A percentile compares a stretch with the other conserved stretches of the same genome.
These are phyloP conservation scores for Linurgus olivaceus DNA, from an alignment of 2,797 vertebrate genomes.

Conservation along the genomic window DNA sequence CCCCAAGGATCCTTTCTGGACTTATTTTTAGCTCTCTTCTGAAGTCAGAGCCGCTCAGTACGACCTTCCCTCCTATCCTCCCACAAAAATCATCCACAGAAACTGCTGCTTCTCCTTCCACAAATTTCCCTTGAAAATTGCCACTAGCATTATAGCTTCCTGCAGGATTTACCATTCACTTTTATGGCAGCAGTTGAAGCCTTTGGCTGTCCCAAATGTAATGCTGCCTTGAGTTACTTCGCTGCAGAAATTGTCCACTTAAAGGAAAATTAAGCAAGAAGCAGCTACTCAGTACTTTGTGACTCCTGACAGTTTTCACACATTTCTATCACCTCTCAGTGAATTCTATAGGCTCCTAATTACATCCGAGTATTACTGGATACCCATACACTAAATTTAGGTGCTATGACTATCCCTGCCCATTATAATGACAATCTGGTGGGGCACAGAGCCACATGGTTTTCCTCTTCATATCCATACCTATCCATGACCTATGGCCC, in stretches of 20 bases:
- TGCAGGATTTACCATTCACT: neutral
- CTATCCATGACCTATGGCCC: neutral
- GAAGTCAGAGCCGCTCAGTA: neutral
- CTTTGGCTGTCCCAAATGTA: neutral
- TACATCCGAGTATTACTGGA: neutral
- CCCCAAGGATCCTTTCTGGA: neutral
- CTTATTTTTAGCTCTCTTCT: conserved; percentile 1
- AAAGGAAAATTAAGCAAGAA: neutral
- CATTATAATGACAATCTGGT: neutral
- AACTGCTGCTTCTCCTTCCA: neutral
- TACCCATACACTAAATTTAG: neutral
- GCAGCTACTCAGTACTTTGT: neutral
- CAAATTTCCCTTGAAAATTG: neutral
- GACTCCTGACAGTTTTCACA: neutral
- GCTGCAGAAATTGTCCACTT: neutral
- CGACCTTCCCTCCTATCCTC: neutral
- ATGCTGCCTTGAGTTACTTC: neutral
- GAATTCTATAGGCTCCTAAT: neutral
- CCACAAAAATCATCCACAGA: neutral
- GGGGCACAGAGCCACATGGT: neutral
- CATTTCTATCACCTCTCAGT: neutral
- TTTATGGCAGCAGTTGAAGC: neutral
- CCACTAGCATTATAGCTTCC: neutral
- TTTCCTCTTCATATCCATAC: neutral
- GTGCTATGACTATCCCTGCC: neutral